Evolutionary conservation across 1,140 invertebrate species (phyloP), one percentile per base, ranked within the genome.

Genomic region (Monochamus saltuarius): DNA sequence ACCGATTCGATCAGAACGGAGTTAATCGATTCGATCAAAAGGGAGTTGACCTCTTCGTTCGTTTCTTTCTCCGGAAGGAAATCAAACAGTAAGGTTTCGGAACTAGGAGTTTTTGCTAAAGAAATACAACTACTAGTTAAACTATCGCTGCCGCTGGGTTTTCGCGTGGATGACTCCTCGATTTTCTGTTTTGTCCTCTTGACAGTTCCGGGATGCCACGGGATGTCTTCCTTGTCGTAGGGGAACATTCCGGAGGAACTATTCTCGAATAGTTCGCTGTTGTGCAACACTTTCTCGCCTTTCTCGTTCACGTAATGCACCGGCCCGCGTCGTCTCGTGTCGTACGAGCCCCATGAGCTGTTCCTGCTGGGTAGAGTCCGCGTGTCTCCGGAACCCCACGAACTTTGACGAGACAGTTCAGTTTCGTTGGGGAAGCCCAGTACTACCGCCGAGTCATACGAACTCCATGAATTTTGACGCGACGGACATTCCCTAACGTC

Each of bases 381-480:
- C 56, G 83, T 85, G 72, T 89, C 87, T 36, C 84, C 85, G 4
- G 87, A 89, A 47, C 90, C 89, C 89, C 89, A 92, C 19, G 90
- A 92, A 65, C 88, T 89, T 73, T 92, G 88, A 17, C 90, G 82
- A n/a, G 88, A 90, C 1, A 87, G 80, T 29, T 77, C 75, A 56
- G 85, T 14, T 76, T 73, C 54, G 61, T 64, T 58, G 75, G 79
- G 81, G 59, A 79, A 82, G 35, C 82, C 80, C 39, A 87, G 76
- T 9, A 87, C 85, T 7, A 88, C 85, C 11, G 88, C 87, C 72
- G 87, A 89, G 74, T 90, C 88, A 75, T 87, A 89, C 16, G 88
- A 90, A 70, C 88, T 89, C 86, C 88, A 90, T 2, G 89, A 91
- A 74, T 85, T 89, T 70, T 90, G 88, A 17, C 89, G 77, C 62